Evolutionary conservation across 2,797 vertebrate species (phyloP).

Genomic region (Siniperca obscura): DNA sequence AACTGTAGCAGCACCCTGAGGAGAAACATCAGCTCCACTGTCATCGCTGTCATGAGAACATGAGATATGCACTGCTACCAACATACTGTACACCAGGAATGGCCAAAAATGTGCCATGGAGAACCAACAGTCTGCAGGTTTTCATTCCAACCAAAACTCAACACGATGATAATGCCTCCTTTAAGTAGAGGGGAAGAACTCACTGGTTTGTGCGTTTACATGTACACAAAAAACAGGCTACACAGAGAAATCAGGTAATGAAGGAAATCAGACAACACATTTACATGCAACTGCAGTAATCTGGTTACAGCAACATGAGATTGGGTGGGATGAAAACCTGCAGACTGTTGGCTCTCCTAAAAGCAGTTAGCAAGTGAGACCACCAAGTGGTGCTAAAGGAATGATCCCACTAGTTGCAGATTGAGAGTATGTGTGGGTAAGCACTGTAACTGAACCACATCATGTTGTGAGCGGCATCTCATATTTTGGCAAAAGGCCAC

Average conservation of each 20-base stretch:
- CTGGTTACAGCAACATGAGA: neutral
- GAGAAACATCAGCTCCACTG: slow-evolving; percentile 31
- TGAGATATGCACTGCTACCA: neutral
- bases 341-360: neutral
- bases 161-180: neutral
- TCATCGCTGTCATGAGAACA: neutral
- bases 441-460: neutral
- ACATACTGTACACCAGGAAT: neutral
- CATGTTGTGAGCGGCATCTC: neutral
- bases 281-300: neutral
- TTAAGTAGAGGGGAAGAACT: neutral
- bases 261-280: neutral
- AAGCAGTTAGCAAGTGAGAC: neutral
- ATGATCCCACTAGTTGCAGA: neutral
- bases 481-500: neutral
- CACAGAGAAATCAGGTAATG: neutral
- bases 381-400: neutral
- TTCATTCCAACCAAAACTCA: neutral
- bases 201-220: neutral
- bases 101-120: neutral
- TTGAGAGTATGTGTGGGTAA: neutral
- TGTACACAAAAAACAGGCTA: neutral
- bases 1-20: slow-evolving; percentile 86
- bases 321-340: neutral
- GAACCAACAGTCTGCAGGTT: neutral